phyloP scores from a whole-genome alignment of 2,888 invertebrate species.

The Furcula furcula region DNA sequence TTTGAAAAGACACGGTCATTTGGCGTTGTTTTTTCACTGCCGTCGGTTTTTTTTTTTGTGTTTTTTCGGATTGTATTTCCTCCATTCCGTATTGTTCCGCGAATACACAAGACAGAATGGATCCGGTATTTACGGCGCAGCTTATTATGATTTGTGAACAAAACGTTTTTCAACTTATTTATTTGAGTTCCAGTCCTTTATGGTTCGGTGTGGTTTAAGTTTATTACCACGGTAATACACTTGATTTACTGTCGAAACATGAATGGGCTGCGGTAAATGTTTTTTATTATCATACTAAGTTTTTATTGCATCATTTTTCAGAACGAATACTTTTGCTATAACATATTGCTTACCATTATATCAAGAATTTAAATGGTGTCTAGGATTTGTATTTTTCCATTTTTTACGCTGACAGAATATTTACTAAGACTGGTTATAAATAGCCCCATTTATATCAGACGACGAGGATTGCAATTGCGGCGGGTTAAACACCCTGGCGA shows the following conservation, averaged over 20 bases:
- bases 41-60: not conserved
- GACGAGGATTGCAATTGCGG: too few relatives aligned
- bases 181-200: not conserved
- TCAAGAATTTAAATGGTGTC: too few relatives aligned
- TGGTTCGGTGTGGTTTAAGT: not conserved
- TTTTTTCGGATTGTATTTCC: not conserved
- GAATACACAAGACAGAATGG: not conserved
- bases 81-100: slow-evolving; percentile 1
- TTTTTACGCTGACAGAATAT: too few relatives aligned
- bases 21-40: not conserved
- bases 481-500: too few relatives aligned
- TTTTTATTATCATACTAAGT: not conserved
- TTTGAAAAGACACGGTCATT: not conserved
- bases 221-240: not conserved
- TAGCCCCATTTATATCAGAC: too few relatives aligned
- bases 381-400: too few relatives aligned
- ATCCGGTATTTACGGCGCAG: not conserved
- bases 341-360: too few relatives aligned
- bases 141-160: slow-evolving; percentile 2
- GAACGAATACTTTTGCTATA: too few relatives aligned
- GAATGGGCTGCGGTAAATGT: not conserved
- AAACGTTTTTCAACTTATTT: not conserved
- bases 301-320: not conserved
- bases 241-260: not conserved
- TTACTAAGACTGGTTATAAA: too few relatives aligned